Conservation (phyloP, 2,113 vertebrate species). For the Reinhardtius hippoglossoides region DNA sequence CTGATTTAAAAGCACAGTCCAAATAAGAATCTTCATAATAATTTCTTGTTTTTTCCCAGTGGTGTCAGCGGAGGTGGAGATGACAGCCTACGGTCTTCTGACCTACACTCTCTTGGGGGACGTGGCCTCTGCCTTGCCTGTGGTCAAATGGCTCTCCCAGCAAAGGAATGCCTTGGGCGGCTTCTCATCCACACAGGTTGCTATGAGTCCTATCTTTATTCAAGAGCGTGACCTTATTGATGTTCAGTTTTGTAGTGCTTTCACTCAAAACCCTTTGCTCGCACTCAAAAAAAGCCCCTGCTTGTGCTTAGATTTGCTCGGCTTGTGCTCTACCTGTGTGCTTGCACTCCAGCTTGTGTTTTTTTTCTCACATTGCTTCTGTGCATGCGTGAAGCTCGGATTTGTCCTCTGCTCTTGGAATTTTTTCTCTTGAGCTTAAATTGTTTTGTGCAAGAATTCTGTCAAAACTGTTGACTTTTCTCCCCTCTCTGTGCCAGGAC, state of each 20-base stretch:
- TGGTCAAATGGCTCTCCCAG: constrained; percentile 95
- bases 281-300: too few relatives aligned
- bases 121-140: constrained; percentile 89
- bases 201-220: neutral
- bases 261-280: neutral
- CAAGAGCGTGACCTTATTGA: too few relatives aligned
- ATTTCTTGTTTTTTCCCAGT: constrained; percentile 75
- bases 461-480: neutral
- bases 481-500: constrained; percentile 79
- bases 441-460: too few relatives aligned
- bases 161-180: constrained; percentile 92
- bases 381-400: too few relatives aligned
- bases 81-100: constrained; percentile 92
- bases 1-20: neutral
- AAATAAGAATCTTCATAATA: neutral
- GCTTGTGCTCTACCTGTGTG: neutral
- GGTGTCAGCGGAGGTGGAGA: constrained; percentile 94
- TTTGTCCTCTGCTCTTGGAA: too few relatives aligned
- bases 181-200: constrained; percentile 94
- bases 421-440: too few relatives aligned
- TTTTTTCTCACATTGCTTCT: too few relatives aligned
- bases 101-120: constrained; percentile 91
- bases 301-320: neutral
- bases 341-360: too few relatives aligned
- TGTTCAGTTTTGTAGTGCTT: too few relatives aligned